Base-by-base conservation (phyloP, 2,888 invertebrate genomes). In the Phragmatobia fuliginosa region DNA sequence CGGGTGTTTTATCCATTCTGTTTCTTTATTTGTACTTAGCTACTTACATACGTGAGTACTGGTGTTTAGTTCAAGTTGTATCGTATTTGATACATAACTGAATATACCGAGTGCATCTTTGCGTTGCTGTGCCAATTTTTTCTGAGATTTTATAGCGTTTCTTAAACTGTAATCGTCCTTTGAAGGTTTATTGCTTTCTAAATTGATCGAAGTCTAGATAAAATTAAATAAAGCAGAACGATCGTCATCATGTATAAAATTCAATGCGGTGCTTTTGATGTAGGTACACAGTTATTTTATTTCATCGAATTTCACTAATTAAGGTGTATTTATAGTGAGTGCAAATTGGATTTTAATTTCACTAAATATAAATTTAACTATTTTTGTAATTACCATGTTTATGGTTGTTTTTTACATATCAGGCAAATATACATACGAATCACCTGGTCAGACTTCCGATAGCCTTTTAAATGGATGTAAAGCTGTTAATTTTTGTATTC, bases 11-110 rank as follows among this genome's bases (percentile, higher is more conserved):
- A 88, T 88, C 83, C 83, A 83, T 86, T 88, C 83, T 87, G 83
- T 87, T 90, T 85, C 85, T 88, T 87, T 91, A 87, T 88, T 90
- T 88, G 84, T 88, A 86, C 83, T 84, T 83, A 79, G 85, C 88
- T 88, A 87, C 90, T 89, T 87, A 88, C 45, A 45, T 21, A 45
- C 81, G 78, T 83, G 72, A 79, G 77, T 81, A 84, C 83, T 86
- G 82, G 83, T 87, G 86, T 89, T 88, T 87, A 86, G 85, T 84
- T 83, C 75, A 78, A 77, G 75, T 85, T 82, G 85, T 87, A 86
- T 88, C 83, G 85, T 85, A 85, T 86, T 87, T 72, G 77, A 78
- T 83, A 77, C 70, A 72, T 74, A 77, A 67, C 74, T 78, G 78
- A 76, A 77, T 81, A 73, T 49, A 80, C 59, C 28, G 74, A 67